Evolutionary conservation across 2,113 vertebrate genomes (phyloP), one percentile per base, ranked within the genome.

Genomic region (Acanthochromis polyacanthus): DNA sequence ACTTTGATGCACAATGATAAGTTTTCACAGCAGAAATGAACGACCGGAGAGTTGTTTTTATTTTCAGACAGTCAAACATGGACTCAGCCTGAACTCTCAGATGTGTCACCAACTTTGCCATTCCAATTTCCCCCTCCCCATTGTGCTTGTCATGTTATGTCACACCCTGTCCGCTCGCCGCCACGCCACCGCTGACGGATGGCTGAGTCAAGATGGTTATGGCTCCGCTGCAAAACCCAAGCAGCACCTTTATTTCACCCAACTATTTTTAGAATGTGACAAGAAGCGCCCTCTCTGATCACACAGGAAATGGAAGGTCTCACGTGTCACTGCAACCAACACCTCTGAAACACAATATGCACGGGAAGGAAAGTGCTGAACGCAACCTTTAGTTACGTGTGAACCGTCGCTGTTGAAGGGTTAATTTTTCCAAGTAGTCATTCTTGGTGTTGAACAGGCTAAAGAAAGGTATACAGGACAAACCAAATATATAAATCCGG

Each of bases 261-360:
- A 56, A 43, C 79, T 87, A 86, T 88, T 76, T 88, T 86, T 75
- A 84, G 66, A 59, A 43, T 10, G 12, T 0, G 19, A 53, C 28
- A 16, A 70, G 45, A 63, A 28, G 38, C n/a, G 38, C n/a, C n/a
- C 20, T 76, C 45, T 48, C 30, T 51, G 77, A 53, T 50, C 65
- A 48, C 55, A 80, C 57, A 80, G 82, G 79, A 89, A 87, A 65
- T 78, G 81, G 71, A 82, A 80, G 75, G 19, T 73, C 38, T 51
- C 43, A 55, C 23, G 30, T 59, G 38, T 59, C 4, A 43, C 1
- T 55, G 65, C 28, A 51, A 40, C 55, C 0, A 23, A 52, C 71
- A 79, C 71, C 51, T 79, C 43, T 38, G 23, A 82, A 40, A 46
- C 10, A 0, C 10, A 25, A 45, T 3, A n/a, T 7, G 48, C 46